phyloP scores from a whole-genome alignment of 2,888 invertebrate genomes.

The Cactoblastis cactorum region DNA sequence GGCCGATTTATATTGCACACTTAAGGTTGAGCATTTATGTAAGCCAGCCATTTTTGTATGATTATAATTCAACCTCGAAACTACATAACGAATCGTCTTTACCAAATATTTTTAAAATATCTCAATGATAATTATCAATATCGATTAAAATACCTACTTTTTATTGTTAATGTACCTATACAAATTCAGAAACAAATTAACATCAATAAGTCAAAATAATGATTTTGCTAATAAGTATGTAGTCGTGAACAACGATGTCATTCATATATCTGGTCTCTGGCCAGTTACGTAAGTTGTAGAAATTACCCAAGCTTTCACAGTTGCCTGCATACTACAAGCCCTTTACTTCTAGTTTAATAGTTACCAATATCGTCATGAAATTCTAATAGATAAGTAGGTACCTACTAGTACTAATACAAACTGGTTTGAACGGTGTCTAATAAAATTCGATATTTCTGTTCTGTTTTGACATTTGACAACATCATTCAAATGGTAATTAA shows the following conservation, averaged over 20 bases:
- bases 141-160: too few species aligned
- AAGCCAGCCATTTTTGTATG: background rate
- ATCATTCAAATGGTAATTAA: too few species aligned
- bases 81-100: background rate
- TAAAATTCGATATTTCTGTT: too few species aligned
- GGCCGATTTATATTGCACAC: background rate
- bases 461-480: too few species aligned
- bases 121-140: too few species aligned
- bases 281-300: conserved; percentile 13
- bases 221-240: conserved; percentile 3
- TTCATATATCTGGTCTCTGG: conserved; percentile 11
- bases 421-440: too few species aligned
- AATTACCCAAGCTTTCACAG: conserved; percentile 17
- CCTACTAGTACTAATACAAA: background rate
- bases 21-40: background rate
- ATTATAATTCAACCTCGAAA: background rate
- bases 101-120: too few species aligned
- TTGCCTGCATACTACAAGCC: background rate
- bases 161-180: background rate
- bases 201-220: background rate
- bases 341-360: conserved; percentile 8
- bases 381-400: background rate
- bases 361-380: background rate
- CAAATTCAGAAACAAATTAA: background rate
- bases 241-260: conserved; percentile 2